phyloP scores from a whole-genome alignment of 1,140 invertebrate genomes.

The Sinonovacula constricta region DNA sequence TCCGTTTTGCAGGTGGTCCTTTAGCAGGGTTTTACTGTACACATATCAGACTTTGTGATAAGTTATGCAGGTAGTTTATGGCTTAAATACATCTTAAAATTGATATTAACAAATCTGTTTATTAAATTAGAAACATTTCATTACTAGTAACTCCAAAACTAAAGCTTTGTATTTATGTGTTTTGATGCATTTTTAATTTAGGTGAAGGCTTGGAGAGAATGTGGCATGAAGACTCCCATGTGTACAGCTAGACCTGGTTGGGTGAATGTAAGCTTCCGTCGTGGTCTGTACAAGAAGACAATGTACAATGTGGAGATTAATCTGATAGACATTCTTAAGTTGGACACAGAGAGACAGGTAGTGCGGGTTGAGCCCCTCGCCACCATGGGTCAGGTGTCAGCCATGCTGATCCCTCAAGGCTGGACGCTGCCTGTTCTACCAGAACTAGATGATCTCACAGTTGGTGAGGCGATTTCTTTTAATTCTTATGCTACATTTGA shows the following conservation, averaged over 20 bases:
- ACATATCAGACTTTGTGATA: too few relatives aligned
- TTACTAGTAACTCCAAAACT: too few relatives aligned
- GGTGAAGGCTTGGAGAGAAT: slow-evolving; percentile 84
- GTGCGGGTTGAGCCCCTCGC: slow-evolving; percentile 88
- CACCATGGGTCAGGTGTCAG: slow-evolving; percentile 89
- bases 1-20: too few relatives aligned
- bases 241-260: slow-evolving; percentile 89
- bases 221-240: slow-evolving; percentile 83
- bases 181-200: too few relatives aligned
- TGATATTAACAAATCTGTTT: too few relatives aligned
- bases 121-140: too few relatives aligned
- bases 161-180: too few relatives aligned
- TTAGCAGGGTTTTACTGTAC: too few relatives aligned
- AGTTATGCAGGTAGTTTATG: too few relatives aligned
- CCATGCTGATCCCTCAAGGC: slow-evolving; percentile 84
- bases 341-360: slow-evolving; percentile 83
- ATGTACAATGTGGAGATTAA: slow-evolving; percentile 86
- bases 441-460: slow-evolving; percentile 90
- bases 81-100: too few relatives aligned
- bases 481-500: too few relatives aligned
- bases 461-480: too few relatives aligned
- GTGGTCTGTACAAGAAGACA: slow-evolving; percentile 86
- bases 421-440: slow-evolving; percentile 86
- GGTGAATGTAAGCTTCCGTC: slow-evolving; percentile 88
- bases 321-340: slow-evolving; percentile 87